Conservation (phyloP, 2,888 invertebrate species). For the Cistogaster globosa region DNA sequence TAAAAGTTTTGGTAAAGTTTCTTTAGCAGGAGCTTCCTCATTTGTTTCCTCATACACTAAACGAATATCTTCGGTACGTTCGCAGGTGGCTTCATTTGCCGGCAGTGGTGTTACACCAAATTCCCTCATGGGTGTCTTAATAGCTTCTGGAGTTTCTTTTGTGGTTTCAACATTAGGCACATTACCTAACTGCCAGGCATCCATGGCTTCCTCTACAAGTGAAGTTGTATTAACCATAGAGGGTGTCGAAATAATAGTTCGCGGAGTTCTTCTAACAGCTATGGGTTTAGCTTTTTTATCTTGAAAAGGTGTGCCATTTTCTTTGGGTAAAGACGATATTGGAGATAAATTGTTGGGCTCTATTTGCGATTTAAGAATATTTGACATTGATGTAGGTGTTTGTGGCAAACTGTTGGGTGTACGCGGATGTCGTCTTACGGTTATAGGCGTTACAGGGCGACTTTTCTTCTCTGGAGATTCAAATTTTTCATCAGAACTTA, state of each 20-base stretch:
- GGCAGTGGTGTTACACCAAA: constrained; percentile 30
- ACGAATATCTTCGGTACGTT: constrained; percentile 85
- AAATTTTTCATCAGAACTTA: constrained; percentile 81
- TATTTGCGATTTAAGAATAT: constrained; percentile 54
- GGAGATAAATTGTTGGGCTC: constrained; percentile 21
- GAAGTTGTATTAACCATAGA: constrained; percentile 73
- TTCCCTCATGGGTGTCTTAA: constrained; percentile 32
- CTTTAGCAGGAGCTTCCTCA: constrained; percentile 73
- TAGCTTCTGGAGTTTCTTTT: constrained; percentile 15
- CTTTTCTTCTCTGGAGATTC: constrained; percentile 80
- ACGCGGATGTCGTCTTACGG: constrained; percentile 80
- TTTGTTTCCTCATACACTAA: constrained; percentile 85
- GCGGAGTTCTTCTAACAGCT: constrained; percentile 81
- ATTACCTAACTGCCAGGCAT: constrained; percentile 77
- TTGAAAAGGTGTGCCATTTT: constrained; percentile 33
- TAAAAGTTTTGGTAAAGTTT: constrained; percentile 4
- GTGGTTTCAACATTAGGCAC: constrained; percentile 22
- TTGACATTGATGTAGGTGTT: constrained; percentile 60
- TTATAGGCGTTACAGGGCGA: constrained; percentile 81
- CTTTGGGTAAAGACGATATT: constrained; percentile 37
- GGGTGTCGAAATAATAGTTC: constrained; percentile 73
- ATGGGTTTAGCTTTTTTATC: constrained; percentile 79
- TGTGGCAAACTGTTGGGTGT: constrained; percentile 74
- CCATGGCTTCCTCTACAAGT: constrained; percentile 79
- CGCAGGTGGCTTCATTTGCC: constrained; percentile 74